Base-by-base conservation (phyloP, 2,888 invertebrate genomes). In the Netelia melanura region DNA sequence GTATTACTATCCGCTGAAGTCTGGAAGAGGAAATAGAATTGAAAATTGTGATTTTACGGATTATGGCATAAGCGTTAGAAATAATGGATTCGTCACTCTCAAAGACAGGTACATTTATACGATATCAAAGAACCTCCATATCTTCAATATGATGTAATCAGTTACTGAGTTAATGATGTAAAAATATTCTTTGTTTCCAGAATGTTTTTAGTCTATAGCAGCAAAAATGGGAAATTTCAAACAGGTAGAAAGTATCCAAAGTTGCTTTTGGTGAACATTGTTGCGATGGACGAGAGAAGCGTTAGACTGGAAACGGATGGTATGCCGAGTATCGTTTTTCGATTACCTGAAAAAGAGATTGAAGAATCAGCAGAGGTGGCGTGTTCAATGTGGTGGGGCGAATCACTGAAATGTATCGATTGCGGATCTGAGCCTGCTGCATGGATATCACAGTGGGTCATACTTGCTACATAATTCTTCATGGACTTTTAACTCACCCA, bases 341-440 rank as follows among this genome's bases (percentile, higher is more conserved):
- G 91, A 85, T 90, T 95, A 21, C 94, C 95, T 0, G 89, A 90
- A 52, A 86, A 72, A 52, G n/a, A 54, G 9, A 52, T 14, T 10
- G 65, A 43, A 1, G 43, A 62, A n/a, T 48, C 74, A 6, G 79
- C 85, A 48, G 76, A 86, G 30, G 78, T 90, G 23, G 86, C 89
- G 10, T 92, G 91, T 58, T 88, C 86, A 6, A 90, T 94, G 89
- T 93, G 93, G 91, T 91, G 88, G 83, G 94, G 94, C 79, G 93
- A 94, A 76, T 61, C 86, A 81, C 91, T 95, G 0, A 90, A 94
- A 65, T 94, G 95, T 56, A 90, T 95, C 79, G 96, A 96, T 92
- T 96, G 96, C 93, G 96, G 96, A 1, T 94, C 95, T 54, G 95
- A 95, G 84, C 95, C 95, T 1, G 95, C 96, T 0, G 91, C 93